These are phyloP conservation scores for Laothoe populi DNA, from an alignment of 2,888 invertebrate genomes.

Conservation along the genomic window DNA sequence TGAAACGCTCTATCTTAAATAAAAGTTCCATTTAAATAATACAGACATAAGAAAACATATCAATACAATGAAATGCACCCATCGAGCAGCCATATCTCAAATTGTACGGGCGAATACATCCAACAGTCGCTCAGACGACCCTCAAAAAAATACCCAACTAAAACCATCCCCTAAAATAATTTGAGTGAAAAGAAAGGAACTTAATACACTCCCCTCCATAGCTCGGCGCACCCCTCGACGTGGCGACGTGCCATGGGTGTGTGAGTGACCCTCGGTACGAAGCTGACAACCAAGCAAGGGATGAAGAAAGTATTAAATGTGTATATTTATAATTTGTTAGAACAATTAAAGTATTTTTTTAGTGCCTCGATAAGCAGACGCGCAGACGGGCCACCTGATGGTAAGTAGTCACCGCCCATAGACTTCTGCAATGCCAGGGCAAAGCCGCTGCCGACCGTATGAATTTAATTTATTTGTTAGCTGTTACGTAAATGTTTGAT, in stretches of 20 bases:
- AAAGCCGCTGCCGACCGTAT: too few species aligned
- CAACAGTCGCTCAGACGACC: slow-evolving; percentile 66
- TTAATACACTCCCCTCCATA: slow-evolving; percentile 83
- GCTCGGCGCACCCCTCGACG: slow-evolving; percentile 74
- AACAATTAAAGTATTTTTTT: too few species aligned
- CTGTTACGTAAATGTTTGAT: too few species aligned
- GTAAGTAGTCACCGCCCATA: too few species aligned
- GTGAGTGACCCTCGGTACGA: slow-evolving; percentile 69
- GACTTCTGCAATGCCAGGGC: too few species aligned
- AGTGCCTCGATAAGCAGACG: too few species aligned
- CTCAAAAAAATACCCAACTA: slow-evolving; percentile 81
- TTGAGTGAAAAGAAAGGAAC: slow-evolving; percentile 85
- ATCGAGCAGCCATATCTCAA: slow-evolving; percentile 74
- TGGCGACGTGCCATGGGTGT: slow-evolving; percentile 44
- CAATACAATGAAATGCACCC: slow-evolving; percentile 60
- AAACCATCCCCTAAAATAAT: slow-evolving; percentile 84
- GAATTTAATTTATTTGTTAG: too few species aligned
- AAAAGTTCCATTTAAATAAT: background rate
- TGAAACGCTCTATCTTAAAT: background rate
- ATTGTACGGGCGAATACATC: slow-evolving; percentile 68
- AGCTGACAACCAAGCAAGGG: slow-evolving; percentile 68
- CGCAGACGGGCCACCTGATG: too few species aligned
- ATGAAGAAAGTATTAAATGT: slow-evolving; percentile 47
- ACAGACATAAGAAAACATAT: slow-evolving; percentile 54
- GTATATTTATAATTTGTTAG: slow-evolving; percentile 5